phyloP scores from a whole-genome alignment of 2,113 vertebrate genomes.

The Charina bottae region DNA sequence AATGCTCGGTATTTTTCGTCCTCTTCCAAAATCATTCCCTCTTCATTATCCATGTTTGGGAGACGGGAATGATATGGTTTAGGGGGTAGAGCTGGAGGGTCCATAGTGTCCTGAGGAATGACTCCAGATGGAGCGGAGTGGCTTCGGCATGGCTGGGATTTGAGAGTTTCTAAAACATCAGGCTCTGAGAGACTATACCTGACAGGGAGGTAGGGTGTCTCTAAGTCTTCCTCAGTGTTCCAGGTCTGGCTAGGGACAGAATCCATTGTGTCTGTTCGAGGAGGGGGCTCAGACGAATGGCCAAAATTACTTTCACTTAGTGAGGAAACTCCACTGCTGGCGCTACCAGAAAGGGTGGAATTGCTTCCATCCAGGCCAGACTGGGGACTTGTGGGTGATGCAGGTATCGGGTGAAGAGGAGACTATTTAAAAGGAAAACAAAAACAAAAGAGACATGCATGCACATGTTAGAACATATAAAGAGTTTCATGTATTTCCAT shows the following conservation, averaged over 20 bases:
- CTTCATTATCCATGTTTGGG: conserved; percentile 80
- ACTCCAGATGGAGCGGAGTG: conserved; percentile 87
- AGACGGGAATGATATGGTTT: conserved; percentile 88
- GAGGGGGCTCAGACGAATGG: conserved; percentile 82
- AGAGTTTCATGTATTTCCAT: neutral
- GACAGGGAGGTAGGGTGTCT: conserved; percentile 91
- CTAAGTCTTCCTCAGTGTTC: conserved; percentile 88
- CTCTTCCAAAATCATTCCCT: conserved; percentile 83
- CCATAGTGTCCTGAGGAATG: conserved; percentile 84
- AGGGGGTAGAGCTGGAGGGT: conserved; percentile 81
- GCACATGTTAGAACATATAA: conserved; percentile 46
- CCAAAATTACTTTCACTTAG: conserved; percentile 94
- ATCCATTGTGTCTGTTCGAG: conserved; percentile 89
- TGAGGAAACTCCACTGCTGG: conserved; percentile 95
- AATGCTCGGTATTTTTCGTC: conserved; percentile 84
- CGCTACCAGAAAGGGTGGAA: conserved; percentile 93
- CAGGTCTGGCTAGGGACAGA: conserved; percentile 90
- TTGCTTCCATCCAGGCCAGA: conserved; percentile 94
- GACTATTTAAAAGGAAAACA: conserved; percentile 77
- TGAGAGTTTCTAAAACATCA: conserved; percentile 87
- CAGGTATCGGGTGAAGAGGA: conserved; percentile 92
- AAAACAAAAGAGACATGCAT: conserved; percentile 32
- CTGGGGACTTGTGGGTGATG: conserved; percentile 93
- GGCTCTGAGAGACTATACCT: conserved; percentile 92
- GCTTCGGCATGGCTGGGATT: conserved; percentile 91